Evolutionary conservation across 2,888 invertebrate species (phyloP), one percentile per base, ranked within the genome.

Genomic region (Lithophane semibrunnea): DNA sequence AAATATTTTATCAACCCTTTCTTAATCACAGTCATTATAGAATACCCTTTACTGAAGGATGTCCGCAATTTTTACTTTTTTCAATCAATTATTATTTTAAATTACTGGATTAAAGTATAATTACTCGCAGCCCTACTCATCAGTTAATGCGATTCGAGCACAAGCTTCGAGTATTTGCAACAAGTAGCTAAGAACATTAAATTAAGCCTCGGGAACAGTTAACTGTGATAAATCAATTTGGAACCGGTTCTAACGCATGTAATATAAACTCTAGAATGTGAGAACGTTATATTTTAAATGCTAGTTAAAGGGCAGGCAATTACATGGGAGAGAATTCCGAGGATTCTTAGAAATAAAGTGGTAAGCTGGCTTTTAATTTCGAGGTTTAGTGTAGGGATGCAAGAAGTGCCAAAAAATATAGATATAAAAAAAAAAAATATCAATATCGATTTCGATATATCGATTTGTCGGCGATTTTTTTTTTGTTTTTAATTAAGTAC

Each of bases 181-280:
- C 84, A 84, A 87, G 87, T 84, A 87, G 84, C 80, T 64, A 56
- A 65, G 18, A 72, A 80, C 79, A 75, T 86, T 82, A 86, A 87
- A 79, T 82, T 76, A 75, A 83, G 75, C 73, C 65, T 60, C 42
- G 58, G 52, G 86, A 83, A 87, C 86, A 71, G 80, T 87, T 83
- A 83, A 78, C 84, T 77, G 76, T 75, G 79, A 87, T 87, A 87
- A 87, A 87, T 87, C 87, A 86, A 87, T 87, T 87, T 76, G 77
- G 52, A 78, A 86, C 84, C 71, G 71, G 84, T 81, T 83, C 77
- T 80, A 78, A 73, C 54, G 72, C 70, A 67, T 37, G 72, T 77
- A 75, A 76, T 67, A 75, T 80, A 82, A 86, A 75, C 75, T 49
- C 60, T 72, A 67, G 73, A 78, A 70, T 74, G 73, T 77, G 85